Conservation (phyloP, 1,140 invertebrate species). For the Prorops nasuta region DNA sequence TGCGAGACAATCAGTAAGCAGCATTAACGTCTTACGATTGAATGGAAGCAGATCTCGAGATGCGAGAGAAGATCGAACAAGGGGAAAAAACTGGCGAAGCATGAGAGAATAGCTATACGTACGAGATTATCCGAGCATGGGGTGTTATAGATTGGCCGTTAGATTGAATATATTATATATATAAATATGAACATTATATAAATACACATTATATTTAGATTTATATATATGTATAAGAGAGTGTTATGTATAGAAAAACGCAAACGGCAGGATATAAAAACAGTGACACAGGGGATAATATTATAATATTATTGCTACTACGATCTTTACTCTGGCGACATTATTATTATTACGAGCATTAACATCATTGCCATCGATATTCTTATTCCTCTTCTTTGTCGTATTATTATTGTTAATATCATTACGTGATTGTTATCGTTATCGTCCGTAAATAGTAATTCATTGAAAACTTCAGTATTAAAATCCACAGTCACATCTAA, state of each 20-base stretch:
- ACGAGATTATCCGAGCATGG: constrained; percentile 5
- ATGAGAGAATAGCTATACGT: too few species aligned
- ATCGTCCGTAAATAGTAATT: not conserved
- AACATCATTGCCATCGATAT: not conserved
- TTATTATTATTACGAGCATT: not conserved
- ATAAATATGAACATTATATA: constrained; percentile 32
- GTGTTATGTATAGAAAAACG: constrained; percentile 26
- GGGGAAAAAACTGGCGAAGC: not conserved
- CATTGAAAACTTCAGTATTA: constrained; percentile 11
- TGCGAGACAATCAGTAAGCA: too few species aligned
- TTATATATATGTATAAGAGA: constrained; percentile 30
- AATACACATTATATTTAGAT: constrained; percentile 29
- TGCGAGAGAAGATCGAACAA: not conserved
- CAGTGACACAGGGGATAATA: not conserved
- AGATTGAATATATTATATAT: constrained; percentile 18
- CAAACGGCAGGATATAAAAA: constrained; percentile 3
- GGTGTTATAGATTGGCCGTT: constrained; percentile 1
- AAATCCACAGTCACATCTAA: not conserved
- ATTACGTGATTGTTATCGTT: not conserved
- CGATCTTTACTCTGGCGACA: constrained; percentile 2
- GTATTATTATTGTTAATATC: not conserved
- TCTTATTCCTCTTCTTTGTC: too few species aligned
- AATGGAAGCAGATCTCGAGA: too few species aligned
- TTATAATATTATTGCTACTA: constrained; percentile 5
- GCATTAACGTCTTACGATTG: too few species aligned